These are phyloP conservation scores for Meteorus cinctellus DNA, from an alignment of 2,888 invertebrate species.

Conservation along the genomic window DNA sequence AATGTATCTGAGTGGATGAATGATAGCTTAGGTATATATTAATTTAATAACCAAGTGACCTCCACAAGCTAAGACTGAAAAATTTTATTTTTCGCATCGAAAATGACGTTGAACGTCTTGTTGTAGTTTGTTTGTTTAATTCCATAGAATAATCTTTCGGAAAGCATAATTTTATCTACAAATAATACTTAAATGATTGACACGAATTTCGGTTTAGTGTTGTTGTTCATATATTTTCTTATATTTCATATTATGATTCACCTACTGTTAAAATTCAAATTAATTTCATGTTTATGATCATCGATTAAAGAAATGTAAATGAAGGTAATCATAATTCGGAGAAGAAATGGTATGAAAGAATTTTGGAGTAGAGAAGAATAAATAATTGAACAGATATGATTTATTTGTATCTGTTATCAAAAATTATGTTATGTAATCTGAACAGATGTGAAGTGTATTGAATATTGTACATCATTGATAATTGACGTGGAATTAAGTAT, in stretches of 20 bases:
- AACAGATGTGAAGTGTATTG: too few relatives aligned
- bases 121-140: neutral
- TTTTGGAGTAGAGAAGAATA: neutral
- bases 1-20: neutral
- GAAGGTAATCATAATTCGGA: neutral
- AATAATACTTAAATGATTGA: neutral
- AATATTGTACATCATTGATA: neutral
- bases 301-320: too few relatives aligned
- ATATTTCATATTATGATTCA: neutral
- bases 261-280: too few relatives aligned
- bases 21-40: neutral
- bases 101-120: slow-evolving; percentile 26
- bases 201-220: neutral
- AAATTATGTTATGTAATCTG: too few relatives aligned
- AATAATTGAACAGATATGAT: neutral
- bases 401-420: neutral
- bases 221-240: neutral
- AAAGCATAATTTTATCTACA: neutral
- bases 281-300: too few relatives aligned
- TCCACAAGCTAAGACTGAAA: slow-evolving; percentile 29
- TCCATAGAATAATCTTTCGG: neutral
- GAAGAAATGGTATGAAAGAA: neutral
- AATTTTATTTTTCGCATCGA: slow-evolving; percentile 10
- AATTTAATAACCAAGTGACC: slow-evolving; percentile 13
- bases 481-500: neutral